phyloP scores from a whole-genome alignment of 1,140 invertebrate species.

The Neomicropteryx cornuta region DNA sequence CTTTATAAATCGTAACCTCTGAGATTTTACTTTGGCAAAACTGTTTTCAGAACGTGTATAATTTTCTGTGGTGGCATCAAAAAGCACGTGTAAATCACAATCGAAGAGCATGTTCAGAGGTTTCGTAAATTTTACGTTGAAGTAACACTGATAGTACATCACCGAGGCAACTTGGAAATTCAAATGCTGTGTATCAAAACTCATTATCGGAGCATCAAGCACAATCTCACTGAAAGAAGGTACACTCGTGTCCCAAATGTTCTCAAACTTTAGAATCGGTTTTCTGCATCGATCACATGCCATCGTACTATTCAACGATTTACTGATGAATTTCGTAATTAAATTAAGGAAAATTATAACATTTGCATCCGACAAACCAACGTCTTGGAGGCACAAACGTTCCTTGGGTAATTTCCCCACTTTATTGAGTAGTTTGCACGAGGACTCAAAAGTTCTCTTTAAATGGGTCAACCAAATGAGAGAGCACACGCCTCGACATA shows the following conservation, averaged over 20 bases:
- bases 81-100: constrained; percentile 30
- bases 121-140: constrained; percentile 63
- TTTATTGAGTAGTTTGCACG: constrained; percentile 75
- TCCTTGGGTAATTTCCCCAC: constrained; percentile 80
- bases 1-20: constrained; percentile 50
- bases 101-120: constrained; percentile 70
- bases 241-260: constrained; percentile 55
- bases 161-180: constrained; percentile 68
- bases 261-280: constrained; percentile 47
- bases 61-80: constrained; percentile 26
- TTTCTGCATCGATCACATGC: constrained; percentile 32
- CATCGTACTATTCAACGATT: constrained; percentile 56
- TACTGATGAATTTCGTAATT: constrained; percentile 59
- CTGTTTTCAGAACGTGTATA: constrained; percentile 16
- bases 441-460: constrained; percentile 59
- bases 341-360: constrained; percentile 58
- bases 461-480: constrained; percentile 83
- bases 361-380: constrained; percentile 59
- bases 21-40: constrained; percentile 39
- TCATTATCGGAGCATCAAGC: constrained; percentile 58
- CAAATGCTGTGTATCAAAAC: constrained; percentile 63
- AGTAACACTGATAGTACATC: constrained; percentile 66
- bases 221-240: constrained; percentile 66
- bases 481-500: constrained; percentile 65
- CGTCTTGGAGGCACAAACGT: constrained; percentile 60